Conservation (phyloP, 1,140 invertebrate species). For the Penaeus chinensis region DNA sequence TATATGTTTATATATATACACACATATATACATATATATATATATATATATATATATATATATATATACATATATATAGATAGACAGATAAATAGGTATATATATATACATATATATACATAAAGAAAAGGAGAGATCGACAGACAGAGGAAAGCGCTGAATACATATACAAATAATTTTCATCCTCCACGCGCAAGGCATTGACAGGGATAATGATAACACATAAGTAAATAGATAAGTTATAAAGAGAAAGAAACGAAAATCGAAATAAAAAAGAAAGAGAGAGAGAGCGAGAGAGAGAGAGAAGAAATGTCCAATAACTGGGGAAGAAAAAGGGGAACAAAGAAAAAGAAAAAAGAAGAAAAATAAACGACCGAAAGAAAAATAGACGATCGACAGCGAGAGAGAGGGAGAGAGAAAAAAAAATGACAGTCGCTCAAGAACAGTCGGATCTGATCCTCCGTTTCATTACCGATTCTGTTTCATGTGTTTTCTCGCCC, state of each 20-base stretch:
- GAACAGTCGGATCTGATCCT: too few relatives aligned
- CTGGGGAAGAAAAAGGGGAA: background rate
- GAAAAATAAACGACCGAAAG: background rate
- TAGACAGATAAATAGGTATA: background rate
- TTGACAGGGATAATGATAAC: too few relatives aligned
- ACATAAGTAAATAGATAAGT: too few relatives aligned
- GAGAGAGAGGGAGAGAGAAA: background rate
- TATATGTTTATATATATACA: conserved; percentile 2
- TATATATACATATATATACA: background rate
- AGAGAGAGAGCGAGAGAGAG: too few relatives aligned
- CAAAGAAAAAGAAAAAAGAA: background rate
- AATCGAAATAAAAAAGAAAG: too few relatives aligned
- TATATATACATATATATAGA: conserved; percentile 26
- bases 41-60: conserved; percentile 15
- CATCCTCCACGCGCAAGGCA: too few relatives aligned
- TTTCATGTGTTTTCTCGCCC: too few relatives aligned
- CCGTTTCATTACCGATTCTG: too few relatives aligned
- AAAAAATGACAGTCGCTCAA: conserved; percentile 3
- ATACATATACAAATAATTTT: too few relatives aligned
- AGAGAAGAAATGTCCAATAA: too few relatives aligned
- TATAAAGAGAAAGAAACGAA: too few relatives aligned
- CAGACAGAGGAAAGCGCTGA: background rate
- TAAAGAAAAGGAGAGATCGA: conserved; percentile 32
- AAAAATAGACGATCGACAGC: background rate
- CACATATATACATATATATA: background rate